phyloP scores from a whole-genome alignment of 1,140 invertebrate species.

The Leptinotarsa texana region DNA sequence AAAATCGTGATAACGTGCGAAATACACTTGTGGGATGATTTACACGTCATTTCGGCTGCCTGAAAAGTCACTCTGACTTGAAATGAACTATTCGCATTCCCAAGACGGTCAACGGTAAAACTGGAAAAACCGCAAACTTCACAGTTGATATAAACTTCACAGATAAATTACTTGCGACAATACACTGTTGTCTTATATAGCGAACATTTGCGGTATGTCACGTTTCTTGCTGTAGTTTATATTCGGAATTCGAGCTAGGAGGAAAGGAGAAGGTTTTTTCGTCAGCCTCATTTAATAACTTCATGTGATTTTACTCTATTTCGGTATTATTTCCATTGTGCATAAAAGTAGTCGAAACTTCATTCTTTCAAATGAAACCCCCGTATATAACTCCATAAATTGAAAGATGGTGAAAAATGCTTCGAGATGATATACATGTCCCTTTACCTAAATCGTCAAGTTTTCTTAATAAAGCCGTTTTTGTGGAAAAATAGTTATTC shows the following conservation, averaged over 20 bases:
- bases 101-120: neutral
- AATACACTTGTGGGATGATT: neutral
- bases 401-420: too few relatives aligned
- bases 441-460: too few relatives aligned
- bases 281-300: neutral
- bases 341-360: too few relatives aligned
- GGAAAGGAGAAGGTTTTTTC: neutral
- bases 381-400: too few relatives aligned
- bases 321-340: too few relatives aligned
- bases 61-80: neutral
- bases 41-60: neutral
- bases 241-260: neutral
- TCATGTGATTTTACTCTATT: too few relatives aligned
- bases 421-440: too few relatives aligned
- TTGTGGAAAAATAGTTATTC: too few relatives aligned
- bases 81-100: neutral
- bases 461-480: too few relatives aligned
- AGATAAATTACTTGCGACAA: neutral
- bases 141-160: slow-evolving; percentile 6
- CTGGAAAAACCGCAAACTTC: slow-evolving; percentile 3
- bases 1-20: neutral
- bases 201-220: neutral
- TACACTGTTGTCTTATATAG: neutral
- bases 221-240: neutral
- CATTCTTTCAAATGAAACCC: too few relatives aligned